These are phyloP conservation scores for Drosophila mulleri DNA, from an alignment of 2,888 invertebrate genomes.

Conservation along the genomic window DNA sequence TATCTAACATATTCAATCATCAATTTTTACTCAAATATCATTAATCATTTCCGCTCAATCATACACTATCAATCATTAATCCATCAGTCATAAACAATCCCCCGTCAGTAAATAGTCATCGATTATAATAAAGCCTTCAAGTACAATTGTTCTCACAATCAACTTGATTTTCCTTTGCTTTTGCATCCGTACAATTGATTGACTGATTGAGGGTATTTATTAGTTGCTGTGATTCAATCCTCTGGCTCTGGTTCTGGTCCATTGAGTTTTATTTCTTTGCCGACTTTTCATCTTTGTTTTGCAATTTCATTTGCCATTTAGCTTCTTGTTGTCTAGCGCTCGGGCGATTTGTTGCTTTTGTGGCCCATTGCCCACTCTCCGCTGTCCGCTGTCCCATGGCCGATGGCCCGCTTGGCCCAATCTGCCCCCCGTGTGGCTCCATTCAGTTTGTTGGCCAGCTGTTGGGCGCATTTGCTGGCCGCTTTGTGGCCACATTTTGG, in stretches of 20 bases:
- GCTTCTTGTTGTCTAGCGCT: slow-evolving; percentile 52
- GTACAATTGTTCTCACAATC: background rate
- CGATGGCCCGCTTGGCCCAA: slow-evolving; percentile 10
- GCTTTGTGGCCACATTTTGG: slow-evolving; percentile 70
- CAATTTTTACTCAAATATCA: background rate
- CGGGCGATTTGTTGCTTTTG: slow-evolving; percentile 58
- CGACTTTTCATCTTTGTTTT: slow-evolving; percentile 68
- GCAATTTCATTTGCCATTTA: slow-evolving; percentile 63
- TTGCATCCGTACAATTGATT: background rate
- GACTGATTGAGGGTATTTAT: slow-evolving; percentile 27
- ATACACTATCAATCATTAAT: background rate
- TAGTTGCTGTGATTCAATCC: slow-evolving; percentile 6
- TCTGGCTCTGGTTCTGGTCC: slow-evolving; percentile 19
- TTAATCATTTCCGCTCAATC: background rate
- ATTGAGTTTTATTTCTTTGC: slow-evolving; percentile 48
- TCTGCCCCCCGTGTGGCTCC: slow-evolving; percentile 14
- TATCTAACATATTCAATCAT: no score
- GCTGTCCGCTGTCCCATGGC: slow-evolving; percentile 12
- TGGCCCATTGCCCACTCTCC: slow-evolving; percentile 38
- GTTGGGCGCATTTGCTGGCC: slow-evolving; percentile 64
- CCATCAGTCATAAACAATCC: background rate
- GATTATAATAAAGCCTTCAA: background rate
- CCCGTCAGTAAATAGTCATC: background rate
- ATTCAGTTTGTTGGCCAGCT: slow-evolving; percentile 57
- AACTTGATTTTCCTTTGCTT: background rate